These are phyloP conservation scores for Hirtodrosophila duncani DNA, from an alignment of 2,888 invertebrate species.

Conservation along the genomic window DNA sequence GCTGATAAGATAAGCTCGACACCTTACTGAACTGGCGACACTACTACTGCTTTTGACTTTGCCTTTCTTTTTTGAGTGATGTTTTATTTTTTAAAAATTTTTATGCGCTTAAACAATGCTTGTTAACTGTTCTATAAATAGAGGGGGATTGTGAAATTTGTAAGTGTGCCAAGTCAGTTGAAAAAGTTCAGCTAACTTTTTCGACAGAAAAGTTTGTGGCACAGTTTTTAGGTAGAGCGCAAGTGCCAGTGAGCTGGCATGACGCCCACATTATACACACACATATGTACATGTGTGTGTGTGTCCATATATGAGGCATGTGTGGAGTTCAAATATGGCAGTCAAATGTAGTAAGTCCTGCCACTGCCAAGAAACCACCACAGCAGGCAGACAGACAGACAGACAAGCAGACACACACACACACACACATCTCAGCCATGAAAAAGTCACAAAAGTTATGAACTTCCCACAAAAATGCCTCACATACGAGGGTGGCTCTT, in stretches of 20 bases:
- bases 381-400: conserved; percentile 22
- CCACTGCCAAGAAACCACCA: conserved; percentile 62
- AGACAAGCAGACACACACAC: conserved; percentile 5
- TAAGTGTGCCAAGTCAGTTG: conserved; percentile 22
- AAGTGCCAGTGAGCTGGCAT: too few species aligned
- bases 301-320: too few species aligned
- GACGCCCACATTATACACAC: conserved; percentile 44
- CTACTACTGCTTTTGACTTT: too few species aligned
- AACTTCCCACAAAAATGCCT: conserved; percentile 44
- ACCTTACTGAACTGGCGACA: too few species aligned
- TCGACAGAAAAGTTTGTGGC: conserved; percentile 61
- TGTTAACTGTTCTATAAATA: too few species aligned
- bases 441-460: conserved; percentile 51
- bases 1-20: too few species aligned
- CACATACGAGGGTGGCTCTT: conserved; percentile 34
- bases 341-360: conserved; percentile 36
- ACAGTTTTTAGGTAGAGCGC: conserved; percentile 38
- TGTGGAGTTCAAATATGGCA: conserved; percentile 55
- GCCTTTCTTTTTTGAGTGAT: too few species aligned
- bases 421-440: conserved; percentile 13
- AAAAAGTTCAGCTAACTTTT: conserved; percentile 32
- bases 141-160: background rate
- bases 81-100: too few species aligned
- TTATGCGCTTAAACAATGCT: too few species aligned
- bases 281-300: conserved; percentile 18